Percentiles rank a stretch among this genome's conserved stretches.
These are phyloP conservation scores for Lordiphosa collinella DNA, from an alignment of 1,140 invertebrate species.

Conservation along the genomic window DNA sequence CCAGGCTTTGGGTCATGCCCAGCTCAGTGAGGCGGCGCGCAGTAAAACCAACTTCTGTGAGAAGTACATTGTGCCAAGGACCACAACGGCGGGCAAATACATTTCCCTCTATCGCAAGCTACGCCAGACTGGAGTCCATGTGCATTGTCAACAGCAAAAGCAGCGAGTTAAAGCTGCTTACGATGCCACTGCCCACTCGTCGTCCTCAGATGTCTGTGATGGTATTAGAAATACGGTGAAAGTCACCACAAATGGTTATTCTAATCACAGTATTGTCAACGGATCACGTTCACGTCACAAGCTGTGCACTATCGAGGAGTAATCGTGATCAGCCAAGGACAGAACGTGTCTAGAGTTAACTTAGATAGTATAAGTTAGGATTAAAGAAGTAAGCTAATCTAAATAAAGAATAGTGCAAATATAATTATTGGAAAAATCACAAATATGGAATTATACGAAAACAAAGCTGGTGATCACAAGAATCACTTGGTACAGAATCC, in stretches of 20 bases:
- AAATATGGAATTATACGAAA: too few species aligned
- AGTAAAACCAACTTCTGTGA: conserved; percentile 85
- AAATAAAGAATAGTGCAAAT: too few species aligned
- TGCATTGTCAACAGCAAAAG: conserved; percentile 77
- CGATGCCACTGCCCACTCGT: conserved; percentile 10
- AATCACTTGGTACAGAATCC: too few species aligned
- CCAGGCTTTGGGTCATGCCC: conserved; percentile 83
- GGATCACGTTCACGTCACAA: conserved; percentile 45
- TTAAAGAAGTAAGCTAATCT: background rate
- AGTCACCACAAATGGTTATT: conserved; percentile 21
- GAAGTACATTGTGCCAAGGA: conserved; percentile 87
- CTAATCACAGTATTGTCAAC: conserved; percentile 33
- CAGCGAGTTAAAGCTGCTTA: conserved; percentile 19
- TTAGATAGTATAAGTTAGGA: background rate
- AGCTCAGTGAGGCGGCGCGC: conserved; percentile 83
- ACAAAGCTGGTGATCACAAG: too few species aligned
- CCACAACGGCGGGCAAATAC: conserved; percentile 88
- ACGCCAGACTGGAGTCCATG: conserved; percentile 80
- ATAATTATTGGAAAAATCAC: too few species aligned
- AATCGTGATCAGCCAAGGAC: background rate
- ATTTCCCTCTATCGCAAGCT: conserved; percentile 88
- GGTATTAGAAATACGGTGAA: conserved; percentile 11
- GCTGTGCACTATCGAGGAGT: conserved; percentile 73
- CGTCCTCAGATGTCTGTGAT: conserved; percentile 10
- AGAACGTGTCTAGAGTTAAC: background rate